Evolutionary conservation across 1,140 invertebrate genomes (phyloP), one percentile per base, ranked within the genome.

Genomic region (Aradophagus sp.): DNA sequence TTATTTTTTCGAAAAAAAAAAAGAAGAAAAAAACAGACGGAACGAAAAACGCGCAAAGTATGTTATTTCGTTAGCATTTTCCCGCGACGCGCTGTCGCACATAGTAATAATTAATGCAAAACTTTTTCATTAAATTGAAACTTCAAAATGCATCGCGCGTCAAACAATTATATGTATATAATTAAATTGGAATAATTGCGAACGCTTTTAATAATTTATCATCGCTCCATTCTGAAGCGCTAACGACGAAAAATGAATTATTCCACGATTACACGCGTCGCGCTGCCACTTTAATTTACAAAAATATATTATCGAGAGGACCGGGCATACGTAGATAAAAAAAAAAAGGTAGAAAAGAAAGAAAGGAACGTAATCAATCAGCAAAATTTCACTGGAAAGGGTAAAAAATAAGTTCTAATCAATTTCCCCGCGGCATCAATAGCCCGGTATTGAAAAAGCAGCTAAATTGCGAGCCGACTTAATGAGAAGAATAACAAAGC

Each of bases 101-200:
- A 31, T 62, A 56, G 48, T 48, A 70, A 70, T 70, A 70, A 70
- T 70, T 70, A 50, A 63, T 69, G 58, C 52, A 31, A 19, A 56
- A 50, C 29, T 56, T 62, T 69, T 69, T 69, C 56, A 69, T 62
- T 62, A 62, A 62, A 63, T 39, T 63, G 45, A 63, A 52, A 70
- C 44, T 70, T 70, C 36, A 47, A 63, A 62, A 70, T 70, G 67
- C 67, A 63, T 39, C 11, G 36, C 45, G 58, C 67, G 52, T 70
- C 58, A 63, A 63, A 70, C 67, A 55, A 63, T 70, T 70, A 70
- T 63, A 62, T 70, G 48, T 62, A 58, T 70, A 34, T 62, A 70
- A 70, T 70, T 62, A 56, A 70, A 62, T 56, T 38, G 66, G 20
- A 50, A 70, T 62, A 56, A 62, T 62, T 62, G 52, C 66, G 10